These are phyloP conservation scores for Hippocampus abdominalis DNA, from an alignment of 2,113 vertebrate species.

Conservation along the genomic window DNA sequence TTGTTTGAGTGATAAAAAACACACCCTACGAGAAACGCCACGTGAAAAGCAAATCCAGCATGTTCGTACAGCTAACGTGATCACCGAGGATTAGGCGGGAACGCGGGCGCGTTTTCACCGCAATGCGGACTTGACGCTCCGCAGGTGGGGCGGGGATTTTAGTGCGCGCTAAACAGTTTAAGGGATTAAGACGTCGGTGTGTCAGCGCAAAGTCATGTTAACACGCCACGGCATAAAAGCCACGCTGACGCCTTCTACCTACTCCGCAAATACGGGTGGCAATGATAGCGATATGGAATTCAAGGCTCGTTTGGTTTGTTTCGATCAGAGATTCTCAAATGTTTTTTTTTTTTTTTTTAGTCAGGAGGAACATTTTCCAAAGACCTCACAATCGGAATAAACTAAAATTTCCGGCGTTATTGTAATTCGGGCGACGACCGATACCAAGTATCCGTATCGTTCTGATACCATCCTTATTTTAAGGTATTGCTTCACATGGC, in stretches of 20 bases:
- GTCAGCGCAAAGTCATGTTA: constrained; percentile 50
- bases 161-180: constrained; percentile 60
- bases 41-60: background rate
- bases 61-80: constrained; percentile 72
- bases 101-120: constrained; percentile 6
- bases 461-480: too few species aligned
- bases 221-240: constrained; percentile 32
- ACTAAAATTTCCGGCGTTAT: too few species aligned
- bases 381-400: too few species aligned
- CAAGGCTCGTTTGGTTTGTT: background rate
- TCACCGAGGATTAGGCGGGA: constrained; percentile 73
- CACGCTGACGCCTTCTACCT: background rate
- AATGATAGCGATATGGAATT: background rate
- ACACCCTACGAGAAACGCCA: background rate
- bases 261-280: background rate
- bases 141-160: constrained; percentile 43
- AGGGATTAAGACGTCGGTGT: constrained; percentile 67
- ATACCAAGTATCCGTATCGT: too few species aligned
- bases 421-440: too few species aligned
- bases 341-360: background rate
- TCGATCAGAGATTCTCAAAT: too few species aligned
- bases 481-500: too few species aligned
- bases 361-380: too few species aligned
- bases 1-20: background rate
- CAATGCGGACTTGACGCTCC: constrained; percentile 6